Evolutionary conservation across 2,888 invertebrate species (phyloP), one percentile per base, ranked within the genome.

Genomic region (Agelastica alni): DNA sequence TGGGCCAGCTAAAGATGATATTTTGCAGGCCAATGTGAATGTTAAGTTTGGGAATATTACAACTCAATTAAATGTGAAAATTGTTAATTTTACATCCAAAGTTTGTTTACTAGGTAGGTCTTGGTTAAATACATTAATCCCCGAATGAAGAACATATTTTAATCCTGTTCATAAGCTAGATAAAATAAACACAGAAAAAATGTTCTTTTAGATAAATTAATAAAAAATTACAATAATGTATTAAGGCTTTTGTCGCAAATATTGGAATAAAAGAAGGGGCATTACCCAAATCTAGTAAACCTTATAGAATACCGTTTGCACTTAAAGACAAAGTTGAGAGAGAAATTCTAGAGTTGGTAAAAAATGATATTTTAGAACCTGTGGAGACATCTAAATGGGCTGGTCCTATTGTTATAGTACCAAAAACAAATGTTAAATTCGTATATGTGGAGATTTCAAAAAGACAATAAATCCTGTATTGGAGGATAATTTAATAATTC

Each of bases 401-500:
- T 22, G 7, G 1, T 22, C 22, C 5, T 22, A 1, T 22, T 1
- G 22, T 22, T 1, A 22, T 22, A 22, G 1, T 6, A 6, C 6
- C n/a, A n/a, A 9, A n/a, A 30, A 30, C 6, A 30, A 30, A 4
- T 7, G 60, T 3, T 14, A 36, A 4, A 55, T 72, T 2, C 49
- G 67, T 17, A 64, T 61, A 5, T 74, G 73, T 45, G 71, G 69
- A 1, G 71, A 75, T 56, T 70, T 58, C 48, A 67, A 64, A 36
- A 16, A 53, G 5, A 56, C 51, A 0, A n/a, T n/a, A n/a, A 7
- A 51, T 32, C 51, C 51, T 1, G n/a, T 32, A 16, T 6, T 30
- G n/a, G 9, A 1, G 1, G n/a, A n/a, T 30, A 30, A 30, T 4
- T 5, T n/a, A 30, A 5, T 30, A n/a, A 4, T 30, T 9, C 42